Evolutionary conservation across 2,113 vertebrate genomes (phyloP), one percentile per base, ranked within the genome.

Genomic region (Anguilla rostrata): DNA sequence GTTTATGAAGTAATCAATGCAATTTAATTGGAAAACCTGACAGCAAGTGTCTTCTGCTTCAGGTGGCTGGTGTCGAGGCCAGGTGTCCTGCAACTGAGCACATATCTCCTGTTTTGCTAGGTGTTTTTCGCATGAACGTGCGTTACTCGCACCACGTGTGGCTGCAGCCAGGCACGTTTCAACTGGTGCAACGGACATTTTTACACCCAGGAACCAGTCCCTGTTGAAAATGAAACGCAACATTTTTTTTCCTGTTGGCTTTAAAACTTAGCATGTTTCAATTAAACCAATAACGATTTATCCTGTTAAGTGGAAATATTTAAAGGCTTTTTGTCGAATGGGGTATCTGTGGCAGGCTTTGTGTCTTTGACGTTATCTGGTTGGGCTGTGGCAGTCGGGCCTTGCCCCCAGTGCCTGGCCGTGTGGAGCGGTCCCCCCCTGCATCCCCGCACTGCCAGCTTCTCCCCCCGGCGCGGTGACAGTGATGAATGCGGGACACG

Each of bases 401-500:
- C 26, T 66, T 26, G 18, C 60, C 60, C 34, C 60, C 60, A 5
- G 60, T 26, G 60, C 22, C 60, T 78, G 83, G 71, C 43, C 5
- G 75, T 18, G 14, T 49, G 66, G 71, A 53, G 66, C 11, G 63
- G 84, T 75, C 71, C 46, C n/a, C n/a, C 18, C 78, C 34, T 39
- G 49, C 78, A 53, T 56, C 39, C 60, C 46, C 26, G 91, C 91
- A 92, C 93, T 93, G 95, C 95, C 92, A 90, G 92, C 93, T 93
- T 92, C 94, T 94, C 93, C 93, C n/a, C 93, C 92, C 34, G 34
- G 93, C 93, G 80, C 87, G 2, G 92, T 96, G 97, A 98, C 98
- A 97, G 95, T 99, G 98, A 99, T 98, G 97, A 97, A 99, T 99
- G 97, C 96, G 90, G 95, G 97, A 97, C 97, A 98, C 96, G 97